Evolutionary conservation across 2,113 vertebrate species (phyloP), one percentile per base, ranked within the genome.

Genomic region (Platycercus adscitus): DNA sequence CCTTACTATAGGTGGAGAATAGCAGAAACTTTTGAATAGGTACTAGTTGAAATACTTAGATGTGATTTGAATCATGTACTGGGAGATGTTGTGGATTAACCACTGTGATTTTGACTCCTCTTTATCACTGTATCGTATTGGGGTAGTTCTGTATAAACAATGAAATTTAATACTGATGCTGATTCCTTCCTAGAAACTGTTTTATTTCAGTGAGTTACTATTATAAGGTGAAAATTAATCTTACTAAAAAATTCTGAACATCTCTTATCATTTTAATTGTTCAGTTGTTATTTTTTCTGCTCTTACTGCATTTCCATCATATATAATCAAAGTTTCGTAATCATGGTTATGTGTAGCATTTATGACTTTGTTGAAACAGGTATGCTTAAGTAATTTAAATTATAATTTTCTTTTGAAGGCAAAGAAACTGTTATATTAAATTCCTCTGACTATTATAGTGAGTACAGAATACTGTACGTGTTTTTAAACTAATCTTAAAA

Each of bases 401-500:
- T 33, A 71, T 53, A 89, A 24, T 68, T 87, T 92, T 90, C 29
- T 89, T 55, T 91, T 83, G 49, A 37, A 11, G 39, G 71, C 33
- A 86, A 94, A 55, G 18, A 49, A 43, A 19, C 37, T 25, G 23
- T 26, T 86, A 13, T 63, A 43, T 92, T 86, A 68, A 90, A 47
- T 65, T 70, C 50, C 29, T 80, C 68, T 70, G 37, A n/a, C 61
- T 90, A 33, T 44, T 93, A 70, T 44, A 72, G 37, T 76, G 73
- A 39, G 12, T 83, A 71, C n/a, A 91, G 91, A 95, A 82, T 77
- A 46, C 28, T 50, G 9, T 35, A 7, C 33, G 7, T 65, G 69
- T 72, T 95, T 93, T 92, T 71, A 85, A 95, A 93, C 11, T 75
- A 50, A 47, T 81, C 49, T 84, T 95, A 72, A 9, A 94, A 81